Conservation (phyloP, 2,797 vertebrate species). For the Melanotaenia boesemani region DNA sequence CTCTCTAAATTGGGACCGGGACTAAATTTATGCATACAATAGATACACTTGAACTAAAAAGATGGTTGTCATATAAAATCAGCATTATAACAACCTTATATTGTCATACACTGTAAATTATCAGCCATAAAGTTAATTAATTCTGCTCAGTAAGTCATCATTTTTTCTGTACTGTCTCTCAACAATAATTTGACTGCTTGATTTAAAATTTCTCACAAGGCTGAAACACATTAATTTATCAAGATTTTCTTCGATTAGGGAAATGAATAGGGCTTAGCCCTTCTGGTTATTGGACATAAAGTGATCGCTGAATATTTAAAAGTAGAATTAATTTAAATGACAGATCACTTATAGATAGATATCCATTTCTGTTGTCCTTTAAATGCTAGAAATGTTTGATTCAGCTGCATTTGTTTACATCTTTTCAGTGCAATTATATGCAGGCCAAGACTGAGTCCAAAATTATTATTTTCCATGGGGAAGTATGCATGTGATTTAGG, state of each 20-base stretch:
- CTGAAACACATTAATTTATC: too few relatives aligned
- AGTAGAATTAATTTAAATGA: background rate
- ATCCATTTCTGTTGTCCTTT: background rate
- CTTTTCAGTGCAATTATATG: constrained; percentile 36
- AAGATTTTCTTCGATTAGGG: background rate
- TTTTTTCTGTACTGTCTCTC: background rate
- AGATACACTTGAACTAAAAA: background rate
- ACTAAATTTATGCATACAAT: background rate
- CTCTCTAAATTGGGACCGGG: background rate
- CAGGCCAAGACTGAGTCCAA: background rate
- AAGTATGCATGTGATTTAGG: constrained; percentile 37
- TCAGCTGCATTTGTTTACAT: constrained; percentile 19
- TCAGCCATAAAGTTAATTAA: background rate
- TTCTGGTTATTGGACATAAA: background rate
- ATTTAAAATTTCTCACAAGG: too few relatives aligned
- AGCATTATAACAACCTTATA: background rate
- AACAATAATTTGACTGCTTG: background rate
- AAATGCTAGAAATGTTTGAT: background rate
- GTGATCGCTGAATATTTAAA: background rate
- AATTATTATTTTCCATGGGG: constrained; percentile 54
- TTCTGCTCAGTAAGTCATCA: background rate
- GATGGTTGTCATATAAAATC: background rate
- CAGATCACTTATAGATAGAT: background rate
- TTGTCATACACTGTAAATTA: background rate
- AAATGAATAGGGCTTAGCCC: background rate